Percentiles rank a stretch among this genome's conserved stretches.
Conservation (phyloP, 2,797 vertebrate genomes). For the Champsocephalus gunnari region DNA sequence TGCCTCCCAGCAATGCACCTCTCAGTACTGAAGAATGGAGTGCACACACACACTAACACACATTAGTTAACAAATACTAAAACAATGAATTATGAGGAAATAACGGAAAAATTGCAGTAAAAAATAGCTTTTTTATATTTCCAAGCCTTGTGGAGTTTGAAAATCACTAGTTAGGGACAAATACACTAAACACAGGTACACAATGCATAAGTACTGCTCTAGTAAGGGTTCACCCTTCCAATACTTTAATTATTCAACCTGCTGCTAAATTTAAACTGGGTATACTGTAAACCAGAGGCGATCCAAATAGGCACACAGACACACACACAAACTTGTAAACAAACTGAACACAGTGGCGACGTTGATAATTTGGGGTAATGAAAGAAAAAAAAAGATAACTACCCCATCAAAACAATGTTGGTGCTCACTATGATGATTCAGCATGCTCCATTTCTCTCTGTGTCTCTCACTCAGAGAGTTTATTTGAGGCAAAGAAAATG, state of each 20-base stretch:
- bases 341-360: conserved; percentile 15
- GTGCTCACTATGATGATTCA: not conserved
- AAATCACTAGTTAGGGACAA: conserved; percentile 18
- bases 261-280: conserved; percentile 24
- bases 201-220: not conserved
- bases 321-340: not conserved
- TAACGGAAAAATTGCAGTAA: not conserved
- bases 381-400: not conserved
- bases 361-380: conserved; percentile 5
- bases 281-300: conserved; percentile 14
- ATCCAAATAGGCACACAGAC: conserved; percentile 13
- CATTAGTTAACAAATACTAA: conserved; percentile 33
- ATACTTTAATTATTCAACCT: conserved; percentile 34
- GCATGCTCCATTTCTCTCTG: not conserved
- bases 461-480: not conserved
- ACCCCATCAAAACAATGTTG: conserved; percentile 2
- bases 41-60: conserved; percentile 11
- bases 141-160: not conserved
- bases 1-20: conserved; percentile 69
- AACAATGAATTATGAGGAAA: conserved; percentile 35
- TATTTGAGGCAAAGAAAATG: conserved; percentile 5
- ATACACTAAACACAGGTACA: conserved; percentile 1
- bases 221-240: conserved; percentile 10
- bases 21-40: conserved; percentile 48
- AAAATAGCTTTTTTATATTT: not conserved